phyloP scores from a whole-genome alignment of 2,888 invertebrate genomes.

The Cheilosia urbana region DNA sequence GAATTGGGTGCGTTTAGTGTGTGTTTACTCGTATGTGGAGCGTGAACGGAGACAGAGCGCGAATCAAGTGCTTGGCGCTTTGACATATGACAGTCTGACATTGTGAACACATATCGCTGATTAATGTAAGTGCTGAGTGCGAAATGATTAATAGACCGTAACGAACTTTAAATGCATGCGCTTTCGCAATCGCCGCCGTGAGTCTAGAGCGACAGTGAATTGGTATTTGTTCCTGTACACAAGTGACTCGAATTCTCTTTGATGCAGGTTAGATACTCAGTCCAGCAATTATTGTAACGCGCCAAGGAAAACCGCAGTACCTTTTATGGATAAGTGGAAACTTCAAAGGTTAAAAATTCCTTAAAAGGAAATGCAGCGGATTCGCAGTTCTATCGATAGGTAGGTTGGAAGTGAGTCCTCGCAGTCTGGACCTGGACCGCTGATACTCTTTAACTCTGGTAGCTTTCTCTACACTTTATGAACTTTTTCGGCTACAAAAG shows the following conservation, averaged over 20 bases:
- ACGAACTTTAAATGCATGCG: constrained; percentile 45
- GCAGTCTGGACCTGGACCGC: too few relatives aligned
- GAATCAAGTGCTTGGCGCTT: constrained; percentile 46
- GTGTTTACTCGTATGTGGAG: constrained; percentile 26
- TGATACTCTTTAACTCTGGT: too few relatives aligned
- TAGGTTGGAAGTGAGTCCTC: too few relatives aligned
- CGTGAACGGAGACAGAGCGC: constrained; percentile 16
- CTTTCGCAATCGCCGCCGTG: constrained; percentile 19
- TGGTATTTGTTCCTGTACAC: background rate
- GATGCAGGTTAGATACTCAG: too few relatives aligned
- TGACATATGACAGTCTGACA: constrained; percentile 67
- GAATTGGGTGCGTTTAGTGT: constrained; percentile 48
- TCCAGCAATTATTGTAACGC: background rate
- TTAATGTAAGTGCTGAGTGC: constrained; percentile 52
- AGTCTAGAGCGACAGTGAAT: background rate
- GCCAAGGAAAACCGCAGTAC: background rate
- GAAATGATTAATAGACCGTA: constrained; percentile 58
- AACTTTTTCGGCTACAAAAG: too few relatives aligned
- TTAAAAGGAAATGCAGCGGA: too few relatives aligned
- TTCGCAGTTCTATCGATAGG: too few relatives aligned
- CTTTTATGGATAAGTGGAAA: too few relatives aligned
- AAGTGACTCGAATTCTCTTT: background rate
- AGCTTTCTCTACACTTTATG: too few relatives aligned
- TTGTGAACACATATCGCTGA: constrained; percentile 52
- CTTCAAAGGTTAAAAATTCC: too few relatives aligned